Base-by-base conservation (phyloP, 2,797 vertebrate species). In the Rhinophrynus dorsalis region DNA sequence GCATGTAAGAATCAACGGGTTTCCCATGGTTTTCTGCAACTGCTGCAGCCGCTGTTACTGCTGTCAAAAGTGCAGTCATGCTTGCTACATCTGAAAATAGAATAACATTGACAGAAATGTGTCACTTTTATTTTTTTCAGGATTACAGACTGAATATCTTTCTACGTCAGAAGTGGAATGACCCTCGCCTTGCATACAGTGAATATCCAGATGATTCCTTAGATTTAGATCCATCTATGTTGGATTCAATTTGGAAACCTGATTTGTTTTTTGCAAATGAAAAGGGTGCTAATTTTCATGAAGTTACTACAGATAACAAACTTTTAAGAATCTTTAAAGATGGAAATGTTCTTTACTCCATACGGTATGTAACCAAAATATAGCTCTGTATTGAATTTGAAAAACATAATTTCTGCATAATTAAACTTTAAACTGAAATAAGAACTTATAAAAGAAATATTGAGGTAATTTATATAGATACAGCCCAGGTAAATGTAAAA, bases 181-280 rank as follows among this genome's bases (percentile, higher is more conserved):
- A 98, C 71, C 96, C 96, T 1, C 88, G 96, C 9, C 90, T 98
- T 0, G 93, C 96, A 2, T 98, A 97, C 40, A 90, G 92, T 10
- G 96, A 98, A 88, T 98, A 98, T 74, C 96, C 96, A 2, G 96
- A 98, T 35, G 96, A 98, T 77, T 98, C 96, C 8, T 83, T 98
- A 78, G 96, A 98, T 76, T 81, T 98, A 74, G 95, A 98, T 81
- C 96, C 96, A 5, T 98, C 96, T 18, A 98, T 98, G 96, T 65
- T 98, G 76, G 96, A 98, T 82, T 98, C 95, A 66, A 98, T 98
- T 67, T 98, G 96, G 96, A 98, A 98, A 80, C 96, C 96, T 2
- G 96, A 98, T 76, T 81, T 98, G 75, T 98, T 98, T 81, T 98
- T 98, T 76, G 96, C 96, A 73, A 98, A 98, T 29, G 96, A 98